phyloP scores from a whole-genome alignment of 2,113 vertebrate genomes.

The Brevimyrus niger region DNA sequence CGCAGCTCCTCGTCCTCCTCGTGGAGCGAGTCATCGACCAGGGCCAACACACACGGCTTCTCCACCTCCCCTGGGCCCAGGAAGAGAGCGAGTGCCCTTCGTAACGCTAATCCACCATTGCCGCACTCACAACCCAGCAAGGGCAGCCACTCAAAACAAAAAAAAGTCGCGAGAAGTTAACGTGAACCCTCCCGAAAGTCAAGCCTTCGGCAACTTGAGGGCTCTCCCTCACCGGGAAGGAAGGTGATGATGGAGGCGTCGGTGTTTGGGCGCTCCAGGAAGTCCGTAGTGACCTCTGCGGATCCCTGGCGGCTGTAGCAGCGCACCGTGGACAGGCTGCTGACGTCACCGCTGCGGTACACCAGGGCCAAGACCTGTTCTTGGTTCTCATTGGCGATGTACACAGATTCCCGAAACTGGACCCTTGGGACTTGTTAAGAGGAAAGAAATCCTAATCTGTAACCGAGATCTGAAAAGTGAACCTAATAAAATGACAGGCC shows the following conservation, averaged over 20 bases:
- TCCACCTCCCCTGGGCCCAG: slow-evolving; percentile 74
- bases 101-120: background rate
- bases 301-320: slow-evolving; percentile 90
- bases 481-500: background rate
- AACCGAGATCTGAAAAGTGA: background rate
- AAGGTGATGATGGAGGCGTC: slow-evolving; percentile 77
- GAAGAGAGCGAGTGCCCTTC: background rate
- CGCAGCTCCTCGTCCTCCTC: slow-evolving; percentile 84
- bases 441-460: background rate
- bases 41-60: slow-evolving; percentile 68
- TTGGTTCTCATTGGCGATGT: slow-evolving; percentile 68
- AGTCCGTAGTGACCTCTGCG: slow-evolving; percentile 93
- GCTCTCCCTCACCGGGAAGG: slow-evolving; percentile 65
- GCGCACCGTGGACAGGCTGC: slow-evolving; percentile 73
- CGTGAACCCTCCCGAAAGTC: background rate
- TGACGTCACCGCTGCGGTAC: slow-evolving; percentile 75
- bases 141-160: no score
- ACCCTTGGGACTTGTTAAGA: slow-evolving; percentile 76
- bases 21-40: slow-evolving; percentile 73
- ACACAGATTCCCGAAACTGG: slow-evolving; percentile 75
- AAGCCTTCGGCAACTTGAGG: background rate
- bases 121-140: background rate
- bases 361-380: slow-evolving; percentile 66
- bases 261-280: slow-evolving; percentile 86
- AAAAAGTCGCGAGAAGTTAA: background rate